A percentile compares a stretch with the other conserved stretches of the same genome.
Evolutionary conservation across 2,888 invertebrate genomes (phyloP).

Genomic region (Latrodectus elegans): DNA sequence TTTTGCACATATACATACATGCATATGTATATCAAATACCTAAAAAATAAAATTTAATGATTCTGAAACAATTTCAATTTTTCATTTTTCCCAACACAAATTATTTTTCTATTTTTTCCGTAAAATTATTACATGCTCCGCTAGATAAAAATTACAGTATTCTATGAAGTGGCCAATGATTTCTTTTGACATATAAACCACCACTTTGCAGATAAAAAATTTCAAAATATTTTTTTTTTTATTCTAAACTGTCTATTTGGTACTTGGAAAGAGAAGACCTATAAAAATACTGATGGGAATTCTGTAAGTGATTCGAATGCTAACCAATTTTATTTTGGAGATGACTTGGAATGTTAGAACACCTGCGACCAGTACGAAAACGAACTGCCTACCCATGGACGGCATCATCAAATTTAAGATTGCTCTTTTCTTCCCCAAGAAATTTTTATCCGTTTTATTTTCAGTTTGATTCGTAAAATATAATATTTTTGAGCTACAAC

Average conservation of each 20-base stretch:
- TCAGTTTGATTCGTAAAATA: constrained; percentile 34
- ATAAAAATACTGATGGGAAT: constrained; percentile 58
- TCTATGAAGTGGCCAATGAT: no score
- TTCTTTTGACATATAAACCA: background rate
- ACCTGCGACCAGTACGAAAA: constrained; percentile 53
- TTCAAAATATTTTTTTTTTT: constrained; percentile 45
- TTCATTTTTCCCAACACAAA: no score
- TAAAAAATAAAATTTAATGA: no score
- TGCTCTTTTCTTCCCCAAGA: constrained; percentile 28
- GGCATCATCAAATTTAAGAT: constrained; percentile 60
- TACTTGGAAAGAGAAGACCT: constrained; percentile 25
- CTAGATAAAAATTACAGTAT: no score
- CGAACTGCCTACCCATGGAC: constrained; percentile 40
- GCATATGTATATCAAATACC: no score
- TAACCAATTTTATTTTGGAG: constrained; percentile 63
- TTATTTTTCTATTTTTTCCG: no score
- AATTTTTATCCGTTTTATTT: constrained; percentile 36
- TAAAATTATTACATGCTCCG: no score
- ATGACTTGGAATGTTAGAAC: constrained; percentile 48
- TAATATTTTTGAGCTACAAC: constrained; percentile 30
- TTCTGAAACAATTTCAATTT: no score
- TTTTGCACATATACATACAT: no score
- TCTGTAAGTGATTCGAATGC: constrained; percentile 52
- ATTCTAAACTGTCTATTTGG: constrained; percentile 24
- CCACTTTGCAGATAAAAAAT: constrained; percentile 33